Evolutionary conservation across 2,888 invertebrate species (phyloP), one percentile per base, ranked within the genome.

Genomic region (Sarcophaga subvicina): DNA sequence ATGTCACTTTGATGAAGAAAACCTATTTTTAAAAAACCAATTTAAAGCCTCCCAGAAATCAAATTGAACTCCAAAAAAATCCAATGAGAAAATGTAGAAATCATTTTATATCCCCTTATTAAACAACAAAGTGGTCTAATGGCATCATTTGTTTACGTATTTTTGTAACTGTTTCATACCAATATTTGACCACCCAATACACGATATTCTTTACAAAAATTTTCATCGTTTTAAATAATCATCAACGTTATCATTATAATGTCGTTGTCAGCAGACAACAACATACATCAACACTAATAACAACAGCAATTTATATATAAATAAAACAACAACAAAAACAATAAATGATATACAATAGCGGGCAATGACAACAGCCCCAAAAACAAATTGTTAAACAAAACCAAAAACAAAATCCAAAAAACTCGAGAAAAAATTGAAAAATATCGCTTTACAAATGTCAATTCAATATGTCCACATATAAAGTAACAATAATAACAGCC

Each of bases 391-490:
- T 37, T 37, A 10, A 54, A 54, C 54, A 54, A 54, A 14, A 70
- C 64, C 69, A 80, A 37, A 49, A 72, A 78, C 11, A 47, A 70
- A 70, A 72, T 5, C 67, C 20, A 54, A 47, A 54, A 47, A n/a
- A 71, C 27, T 49, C 5, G 17, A 14, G 1, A 37, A 37, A 37
- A 37, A 37, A 37, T 62, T 63, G 27, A 71, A 67, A 75, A 67
- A 81, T 82, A 79, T 83, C 81, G 84, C 78, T 79, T 86, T 80
- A 86, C 82, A 86, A 82, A 82, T 82, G 85, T 85, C 81, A 82
- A 82, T 82, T 62, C 64, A 60, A 79, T 64, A 62, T 79, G 79
- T 79, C 75, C 66, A 66, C 76, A 86, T 71, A 59, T 71, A 71
- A 81, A 76, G 47, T 66, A 75, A 75, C 71, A 73, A 66, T 76